Conservation (phyloP, 2,888 invertebrate genomes). For the Tipula lateralis region DNA sequence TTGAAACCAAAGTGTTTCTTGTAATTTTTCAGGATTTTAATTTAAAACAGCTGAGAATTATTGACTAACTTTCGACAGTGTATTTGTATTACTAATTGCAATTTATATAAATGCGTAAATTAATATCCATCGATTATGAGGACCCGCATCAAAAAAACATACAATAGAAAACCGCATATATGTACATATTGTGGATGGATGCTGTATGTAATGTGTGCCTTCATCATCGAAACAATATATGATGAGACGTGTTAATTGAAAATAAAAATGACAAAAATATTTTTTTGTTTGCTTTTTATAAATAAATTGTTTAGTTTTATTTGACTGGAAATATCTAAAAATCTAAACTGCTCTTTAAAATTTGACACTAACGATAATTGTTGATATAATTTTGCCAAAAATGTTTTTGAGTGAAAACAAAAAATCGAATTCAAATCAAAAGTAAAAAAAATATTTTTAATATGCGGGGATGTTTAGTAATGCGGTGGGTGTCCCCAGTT, state of each 20-base stretch:
- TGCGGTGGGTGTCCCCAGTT: neutral
- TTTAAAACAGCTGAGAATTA: neutral
- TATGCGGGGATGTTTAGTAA: neutral
- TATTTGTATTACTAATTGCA: neutral
- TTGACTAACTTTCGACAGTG: neutral
- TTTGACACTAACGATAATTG: neutral
- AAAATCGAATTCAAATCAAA: neutral
- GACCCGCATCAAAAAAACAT: neutral
- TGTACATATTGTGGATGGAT: neutral
- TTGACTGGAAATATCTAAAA: neutral
- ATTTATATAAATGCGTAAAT: neutral
- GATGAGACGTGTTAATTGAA: neutral
- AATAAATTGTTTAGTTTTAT: neutral
- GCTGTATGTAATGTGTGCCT: neutral
- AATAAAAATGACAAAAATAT: neutral
- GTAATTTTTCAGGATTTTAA: neutral
- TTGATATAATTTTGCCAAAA: slow-evolving; percentile 3
- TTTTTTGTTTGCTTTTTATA: neutral
- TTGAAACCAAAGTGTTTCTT: neutral
- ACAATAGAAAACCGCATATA: neutral
- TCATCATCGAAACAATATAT: neutral
- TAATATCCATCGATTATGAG: neutral
- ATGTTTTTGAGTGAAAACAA: neutral
- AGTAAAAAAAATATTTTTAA: neutral
- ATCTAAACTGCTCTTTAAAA: neutral